Evolutionary conservation across 2,113 vertebrate genomes (phyloP).

Genomic region (Rafetus swinhoei): DNA sequence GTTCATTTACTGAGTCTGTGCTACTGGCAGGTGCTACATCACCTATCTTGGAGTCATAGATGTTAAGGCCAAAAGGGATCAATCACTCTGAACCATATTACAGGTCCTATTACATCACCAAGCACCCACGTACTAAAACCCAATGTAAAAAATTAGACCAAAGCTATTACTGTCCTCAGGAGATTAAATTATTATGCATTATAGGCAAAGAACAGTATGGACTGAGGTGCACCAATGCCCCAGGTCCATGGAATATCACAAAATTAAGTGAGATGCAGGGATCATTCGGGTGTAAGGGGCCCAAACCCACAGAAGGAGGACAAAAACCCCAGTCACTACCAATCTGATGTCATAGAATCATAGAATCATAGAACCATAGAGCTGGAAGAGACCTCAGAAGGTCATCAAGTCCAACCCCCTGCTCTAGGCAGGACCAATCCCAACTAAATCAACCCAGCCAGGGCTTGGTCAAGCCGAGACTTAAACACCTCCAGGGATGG

Average conservation of each 20-base stretch:
- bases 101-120: not conserved
- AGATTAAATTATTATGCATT: not conserved
- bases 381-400: too few species aligned
- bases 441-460: too few species aligned
- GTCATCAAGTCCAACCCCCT: too few species aligned
- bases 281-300: not conserved
- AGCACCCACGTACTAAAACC: not conserved
- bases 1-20: not conserved
- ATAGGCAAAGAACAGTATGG: not conserved
- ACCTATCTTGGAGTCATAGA: not conserved
- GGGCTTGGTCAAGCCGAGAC: too few species aligned
- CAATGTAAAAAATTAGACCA: not conserved
- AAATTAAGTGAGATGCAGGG: not conserved
- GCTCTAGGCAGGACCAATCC: too few species aligned
- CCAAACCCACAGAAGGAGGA: not conserved
- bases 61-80: not conserved
- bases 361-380: too few species aligned
- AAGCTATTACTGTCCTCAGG: not conserved
- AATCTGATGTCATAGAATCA: too few species aligned
- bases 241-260: not conserved
- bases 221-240: not conserved
- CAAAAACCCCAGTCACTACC: not conserved
- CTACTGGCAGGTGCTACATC: not conserved
- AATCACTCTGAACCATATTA: not conserved
- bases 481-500: too few species aligned